A percentile compares a stretch with the other conserved stretches of the same genome.
phyloP scores from a whole-genome alignment of 2,888 invertebrate species.

The Eupithecia vulgata region DNA sequence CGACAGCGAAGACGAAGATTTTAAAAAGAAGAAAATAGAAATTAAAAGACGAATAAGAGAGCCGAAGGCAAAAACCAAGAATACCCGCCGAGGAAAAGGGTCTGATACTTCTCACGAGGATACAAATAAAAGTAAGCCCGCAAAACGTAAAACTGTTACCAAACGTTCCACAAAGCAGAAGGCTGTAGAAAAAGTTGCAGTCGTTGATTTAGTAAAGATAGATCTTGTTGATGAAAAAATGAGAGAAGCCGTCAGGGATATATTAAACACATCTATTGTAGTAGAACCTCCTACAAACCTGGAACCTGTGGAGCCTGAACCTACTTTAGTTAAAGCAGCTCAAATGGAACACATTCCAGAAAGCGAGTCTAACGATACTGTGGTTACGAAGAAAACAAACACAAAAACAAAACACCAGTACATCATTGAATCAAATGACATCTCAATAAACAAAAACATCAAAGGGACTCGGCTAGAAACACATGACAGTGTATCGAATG shows the following conservation, averaged over 20 bases:
- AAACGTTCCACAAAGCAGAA: conserved; percentile 36
- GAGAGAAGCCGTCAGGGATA: conserved; percentile 55
- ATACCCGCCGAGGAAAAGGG: conserved; percentile 44
- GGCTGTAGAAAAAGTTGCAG: conserved; percentile 21
- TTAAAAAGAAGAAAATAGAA: conserved; percentile 56
- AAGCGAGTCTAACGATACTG: conserved; percentile 33
- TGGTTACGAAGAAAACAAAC: background rate
- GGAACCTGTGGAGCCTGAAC: conserved; percentile 45
- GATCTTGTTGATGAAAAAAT: conserved; percentile 61
- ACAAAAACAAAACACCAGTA: background rate
- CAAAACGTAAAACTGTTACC: conserved; percentile 41
- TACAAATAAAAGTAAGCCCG: conserved; percentile 40
- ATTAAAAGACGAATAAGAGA: conserved; percentile 52
- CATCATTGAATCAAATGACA: conserved; percentile 10
- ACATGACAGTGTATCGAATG: conserved; percentile 12
- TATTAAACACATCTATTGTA: conserved; percentile 61
- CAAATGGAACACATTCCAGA: conserved; percentile 60
- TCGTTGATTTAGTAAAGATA: conserved; percentile 1
- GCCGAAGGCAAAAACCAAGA: conserved; percentile 44
- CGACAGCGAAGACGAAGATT: conserved; percentile 72
- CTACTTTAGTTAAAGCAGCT: conserved; percentile 46
- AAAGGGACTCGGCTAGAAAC: background rate
- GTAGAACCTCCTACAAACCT: conserved; percentile 42
- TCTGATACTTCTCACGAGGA: conserved; percentile 49
- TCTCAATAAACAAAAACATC: background rate